These are phyloP conservation scores for Drosophila maculinotata DNA, from an alignment of 2,888 invertebrate genomes.

Conservation along the genomic window DNA sequence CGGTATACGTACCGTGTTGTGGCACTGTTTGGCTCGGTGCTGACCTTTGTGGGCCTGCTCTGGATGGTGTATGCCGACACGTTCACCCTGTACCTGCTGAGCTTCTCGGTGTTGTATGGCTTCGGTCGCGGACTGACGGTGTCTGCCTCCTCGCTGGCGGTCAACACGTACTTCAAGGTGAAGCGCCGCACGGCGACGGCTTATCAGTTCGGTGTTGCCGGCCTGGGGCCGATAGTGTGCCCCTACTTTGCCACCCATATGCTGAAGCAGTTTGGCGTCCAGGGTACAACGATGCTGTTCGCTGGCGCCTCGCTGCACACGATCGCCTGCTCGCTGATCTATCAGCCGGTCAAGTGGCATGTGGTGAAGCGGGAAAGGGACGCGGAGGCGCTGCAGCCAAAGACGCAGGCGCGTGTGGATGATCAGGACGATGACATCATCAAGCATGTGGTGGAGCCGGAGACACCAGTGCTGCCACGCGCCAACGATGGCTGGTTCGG, in stretches of 20 bases:
- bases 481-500: slow-evolving; percentile 84
- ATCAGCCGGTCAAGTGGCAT: slow-evolving; percentile 92
- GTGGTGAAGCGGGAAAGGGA: slow-evolving; percentile 85
- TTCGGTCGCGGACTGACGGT: slow-evolving; percentile 88
- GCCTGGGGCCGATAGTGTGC: slow-evolving; percentile 90
- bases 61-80: slow-evolving; percentile 88
- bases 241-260: slow-evolving; percentile 89
- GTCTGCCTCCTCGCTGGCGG: slow-evolving; percentile 89
- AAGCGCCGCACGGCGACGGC: slow-evolving; percentile 90
- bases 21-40: slow-evolving; percentile 87
- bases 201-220: slow-evolving; percentile 90
- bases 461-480: slow-evolving; percentile 88
- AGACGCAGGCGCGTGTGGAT: slow-evolving; percentile 65
- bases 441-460: slow-evolving; percentile 88
- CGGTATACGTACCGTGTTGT: slow-evolving; percentile 89
- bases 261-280: slow-evolving; percentile 88
- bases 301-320: slow-evolving; percentile 89
- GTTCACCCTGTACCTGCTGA: slow-evolving; percentile 87
- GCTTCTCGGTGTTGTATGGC: slow-evolving; percentile 75
- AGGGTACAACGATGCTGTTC: slow-evolving; percentile 89
- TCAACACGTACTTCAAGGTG: slow-evolving; percentile 91
- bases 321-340: slow-evolving; percentile 88
- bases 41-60: slow-evolving; percentile 87
- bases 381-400: slow-evolving; percentile 61
- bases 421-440: slow-evolving; percentile 87